Evolutionary conservation across 2,888 invertebrate species (phyloP), one percentile per base, ranked within the genome.

Genomic region (Nebria brevicollis): DNA sequence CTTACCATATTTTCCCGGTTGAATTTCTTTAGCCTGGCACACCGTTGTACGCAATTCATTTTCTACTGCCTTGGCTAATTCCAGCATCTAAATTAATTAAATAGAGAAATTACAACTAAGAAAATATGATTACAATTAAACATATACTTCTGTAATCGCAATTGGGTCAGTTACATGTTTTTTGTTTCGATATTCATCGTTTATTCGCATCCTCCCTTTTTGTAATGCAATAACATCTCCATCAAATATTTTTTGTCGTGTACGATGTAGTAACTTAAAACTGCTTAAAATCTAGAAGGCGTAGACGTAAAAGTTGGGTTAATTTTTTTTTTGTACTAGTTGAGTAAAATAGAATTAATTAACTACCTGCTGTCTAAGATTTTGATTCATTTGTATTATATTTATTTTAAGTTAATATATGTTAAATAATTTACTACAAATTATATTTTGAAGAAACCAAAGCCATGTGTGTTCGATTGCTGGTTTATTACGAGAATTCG

Each of bases 231-330:
- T 87, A 13, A 89, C 85, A 87, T 96, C 96, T 13, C 92, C 94
- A 77, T 90, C 87, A 87, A 96, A 96, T 20, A 94, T 92, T 82
- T 88, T 89, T 84, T 92, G 87, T 78, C 95, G 90, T 0, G 95
- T 93, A 84, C 91, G 91, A 86, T 96, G 96, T 7, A 96, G 89
- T 81, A 90, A 91, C 88, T 95, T 96, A 84, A 95, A 96, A 82
- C 91, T 91, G 84, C 89, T 89, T 76, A 96, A 87, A 4, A 94
- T 94, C 94, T 94, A 86, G 70, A 89, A 86, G 86, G 84, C 78
- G 70, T 85, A 77, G 77, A 15, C 13, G 13, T 20, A 20, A 26
- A 80, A 70, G 65, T 68, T 70, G 72, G 82, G 77, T 77, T 77
- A 75, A 70, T 26, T 54, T 34, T 70, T 68, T 74, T 75, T 42